A percentile compares a stretch with the other conserved stretches of the same genome.
Evolutionary conservation across 2,888 invertebrate genomes (phyloP).

Genomic region (Chloroclysta siterata): DNA sequence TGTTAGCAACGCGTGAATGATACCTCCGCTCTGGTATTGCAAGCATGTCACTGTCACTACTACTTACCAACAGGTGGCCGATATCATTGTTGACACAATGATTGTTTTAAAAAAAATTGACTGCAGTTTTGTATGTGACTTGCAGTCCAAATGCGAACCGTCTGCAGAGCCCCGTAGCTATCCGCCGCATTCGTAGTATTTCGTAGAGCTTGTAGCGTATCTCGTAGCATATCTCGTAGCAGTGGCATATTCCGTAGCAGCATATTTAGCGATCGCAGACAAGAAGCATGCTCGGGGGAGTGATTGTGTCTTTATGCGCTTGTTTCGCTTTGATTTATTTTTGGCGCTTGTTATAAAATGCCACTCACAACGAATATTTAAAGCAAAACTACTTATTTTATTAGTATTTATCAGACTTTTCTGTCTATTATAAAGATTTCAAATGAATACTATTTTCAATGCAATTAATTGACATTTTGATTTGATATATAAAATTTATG

Average conservation of each 20-base stretch:
- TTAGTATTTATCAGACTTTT: neutral
- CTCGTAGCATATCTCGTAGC: constrained; percentile 30
- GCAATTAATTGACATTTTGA: no score
- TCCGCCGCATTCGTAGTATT: constrained; percentile 19
- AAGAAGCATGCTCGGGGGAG: constrained; percentile 22
- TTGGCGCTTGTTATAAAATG: constrained; percentile 9
- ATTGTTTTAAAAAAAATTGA: no score
- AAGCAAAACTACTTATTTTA: neutral
- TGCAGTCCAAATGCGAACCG: no score
- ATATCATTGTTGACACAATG: no score
- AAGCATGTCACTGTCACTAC: no score
- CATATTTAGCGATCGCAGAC: constrained; percentile 30
- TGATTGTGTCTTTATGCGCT: constrained; percentile 19
- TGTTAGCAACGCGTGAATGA: no score
- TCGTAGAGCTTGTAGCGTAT: constrained; percentile 18
- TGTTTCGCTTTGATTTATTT: constrained; percentile 20
- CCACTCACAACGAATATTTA: constrained; percentile 8
- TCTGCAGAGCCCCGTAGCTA: constrained; percentile 2
- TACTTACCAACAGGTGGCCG: no score
- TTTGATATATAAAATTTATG: no score
- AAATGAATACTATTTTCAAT: no score
- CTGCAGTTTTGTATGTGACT: neutral
- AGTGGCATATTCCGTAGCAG: constrained; percentile 20
- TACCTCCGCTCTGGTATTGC: no score
- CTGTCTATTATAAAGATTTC: neutral